Evolutionary conservation across 2,797 vertebrate species (phyloP), one percentile per base, ranked within the genome.

Genomic region (Vireo griseus): DNA sequence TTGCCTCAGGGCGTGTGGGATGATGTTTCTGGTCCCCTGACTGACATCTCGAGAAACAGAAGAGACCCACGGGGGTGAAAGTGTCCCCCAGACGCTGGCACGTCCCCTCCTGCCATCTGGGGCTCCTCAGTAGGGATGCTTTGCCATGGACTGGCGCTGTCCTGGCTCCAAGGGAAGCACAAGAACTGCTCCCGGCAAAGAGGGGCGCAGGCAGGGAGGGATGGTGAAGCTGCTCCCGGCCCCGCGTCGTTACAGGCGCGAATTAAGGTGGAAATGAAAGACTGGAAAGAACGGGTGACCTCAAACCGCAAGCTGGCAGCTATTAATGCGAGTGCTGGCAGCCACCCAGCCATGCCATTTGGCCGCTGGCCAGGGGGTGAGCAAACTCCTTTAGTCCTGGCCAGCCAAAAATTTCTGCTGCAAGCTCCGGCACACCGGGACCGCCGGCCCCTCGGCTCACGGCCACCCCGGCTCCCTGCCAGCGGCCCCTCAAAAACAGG

Each of bases 201-300:
- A 37, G 39, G 31, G 68, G 72, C 0, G 17, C 44, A 3, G 84
- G 66, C 51, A 11, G 74, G 61, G 67, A 74, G 73, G 50, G 42
- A 22, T 12, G 22, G 8, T 0, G 9, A 35, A 15, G 55, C 69
- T 24, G 61, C 61, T 51, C 50, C 63, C 51, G 14, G 47, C 55
- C 50, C 20, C 1, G 9, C 6, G 76, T 35, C 16, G 2, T 25
- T 52, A 18, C n/a, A 25, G 65, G 57, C 48, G 13, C 13, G 52
- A 71, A 84, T 28, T 62, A 29, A 94, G 77, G 71, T 22, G 55
- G 87, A 66, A 94, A 92, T 85, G 87, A 94, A 91, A 37, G 74
- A 87, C 77, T 95, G 93, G 94, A 94, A 95, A 96, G 93, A 92
- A 91, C 63, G 81, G 44, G 87, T 92, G 94, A 94, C 91, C 95